phyloP scores from a whole-genome alignment of 2,888 invertebrate genomes.

The Standfussiana lucernea region DNA sequence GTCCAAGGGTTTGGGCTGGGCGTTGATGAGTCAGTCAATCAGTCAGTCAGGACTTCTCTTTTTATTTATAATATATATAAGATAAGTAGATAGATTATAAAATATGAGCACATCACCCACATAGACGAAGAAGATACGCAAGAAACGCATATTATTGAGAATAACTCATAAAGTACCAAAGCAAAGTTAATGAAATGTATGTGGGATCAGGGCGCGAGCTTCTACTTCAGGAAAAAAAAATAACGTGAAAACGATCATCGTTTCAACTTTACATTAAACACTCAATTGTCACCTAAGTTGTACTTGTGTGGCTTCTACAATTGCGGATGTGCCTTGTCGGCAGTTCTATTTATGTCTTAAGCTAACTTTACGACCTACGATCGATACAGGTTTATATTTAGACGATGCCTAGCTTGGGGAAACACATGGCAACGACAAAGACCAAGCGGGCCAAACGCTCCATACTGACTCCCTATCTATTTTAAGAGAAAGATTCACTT shows the following conservation, averaged over 20 bases:
- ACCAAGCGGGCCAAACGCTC: neutral
- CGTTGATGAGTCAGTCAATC: no score
- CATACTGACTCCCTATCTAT: neutral
- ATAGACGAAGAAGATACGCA: no score
- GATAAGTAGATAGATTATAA: no score
- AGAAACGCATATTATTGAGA: no score
- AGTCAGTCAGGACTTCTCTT: no score
- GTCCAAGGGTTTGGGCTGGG: no score
- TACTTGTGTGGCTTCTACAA: slow-evolving; percentile 44
- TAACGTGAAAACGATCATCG: slow-evolving; percentile 5
- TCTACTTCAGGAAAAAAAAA: no score
- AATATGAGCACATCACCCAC: no score
- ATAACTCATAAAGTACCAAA: no score
- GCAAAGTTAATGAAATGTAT: no score
- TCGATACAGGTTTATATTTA: slow-evolving; percentile 34
- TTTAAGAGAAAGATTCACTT: neutral
- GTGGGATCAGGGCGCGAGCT: no score
- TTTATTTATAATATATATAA: no score
- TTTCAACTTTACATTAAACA: slow-evolving; percentile 1
- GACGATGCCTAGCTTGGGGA: neutral
- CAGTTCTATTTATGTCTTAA: slow-evolving; percentile 23
- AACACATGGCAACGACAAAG: neutral
- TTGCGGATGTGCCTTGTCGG: neutral
- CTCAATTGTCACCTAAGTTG: slow-evolving; percentile 2
- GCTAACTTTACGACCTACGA: slow-evolving; percentile 4